Base-by-base conservation (phyloP, 1,140 invertebrate genomes). In the Trichogramma pretiosum region DNA sequence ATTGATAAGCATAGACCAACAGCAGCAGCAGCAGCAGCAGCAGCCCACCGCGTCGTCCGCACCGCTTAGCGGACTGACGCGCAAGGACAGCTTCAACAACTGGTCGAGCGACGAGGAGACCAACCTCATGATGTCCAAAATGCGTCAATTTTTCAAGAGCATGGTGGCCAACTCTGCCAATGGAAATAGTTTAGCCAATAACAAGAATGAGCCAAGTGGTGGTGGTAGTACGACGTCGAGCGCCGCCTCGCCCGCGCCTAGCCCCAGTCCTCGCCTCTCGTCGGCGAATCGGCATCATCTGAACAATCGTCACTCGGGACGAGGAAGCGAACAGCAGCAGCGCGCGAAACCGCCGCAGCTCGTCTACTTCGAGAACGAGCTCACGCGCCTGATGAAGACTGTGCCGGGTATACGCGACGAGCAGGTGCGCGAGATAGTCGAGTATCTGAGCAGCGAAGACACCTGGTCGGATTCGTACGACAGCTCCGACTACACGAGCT, bases 91-190 rank as follows among this genome's bases (percentile, higher is more conserved):
- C 60, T 92, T 92, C 65, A 90, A 91, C 60, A 90, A 91, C 58
- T 92, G 89, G 89, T 90, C 87, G 34, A 91, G 88, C 0, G 89
- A 93, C 60, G 89, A 93, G 63, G 89, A 92, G 68, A 92, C 89
- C 1, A 93, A 93, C 65, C 65, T 92, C 8, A 93, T 93, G 89
- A 92, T 93, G 89, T 87, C 83, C 9, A 92, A 91, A 71, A 89
- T 93, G 85, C 74, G 87, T 3, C 86, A 89, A 54, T 89, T 92
- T 63, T 91, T 92, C 64, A 91, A 90, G 65, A 89, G 85, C 18
- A 84, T 91, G 75, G 80, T 91, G 1, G 84, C 80, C 2, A 76
- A 78, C 32, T 17, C 30, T 13, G 22, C 14, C 14, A 21, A 21
- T 11, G 13, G 18, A 4, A 14, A 2, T 7, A 14, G n/a, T 8